Conservation (phyloP, 2,113 vertebrate genomes). For the human region GRCh38 chr2:46353501-46354000, state of each 20-base stretch:
- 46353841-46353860: not conserved
- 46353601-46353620: not conserved
- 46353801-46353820: not conserved
- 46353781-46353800: not conserved
- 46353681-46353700: not conserved
- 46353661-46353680: not conserved
- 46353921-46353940: not conserved
- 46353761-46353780: not conserved
- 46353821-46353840: not conserved
- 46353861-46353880: not conserved
- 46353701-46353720: not conserved
- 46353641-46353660: not conserved
- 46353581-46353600: not conserved
- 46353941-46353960: not conserved
- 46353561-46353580: not conserved
- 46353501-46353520: not conserved
- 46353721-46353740: not conserved
- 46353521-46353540: not conserved
- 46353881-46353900: not conserved
- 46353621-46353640: not conserved
- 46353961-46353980: not conserved
- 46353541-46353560: not conserved
- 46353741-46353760: not conserved
- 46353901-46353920: not conserved
- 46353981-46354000: fast-evolving